Evolutionary conservation across 1,140 invertebrate genomes (phyloP).

Genomic region (Philotrypesis tridentata): DNA sequence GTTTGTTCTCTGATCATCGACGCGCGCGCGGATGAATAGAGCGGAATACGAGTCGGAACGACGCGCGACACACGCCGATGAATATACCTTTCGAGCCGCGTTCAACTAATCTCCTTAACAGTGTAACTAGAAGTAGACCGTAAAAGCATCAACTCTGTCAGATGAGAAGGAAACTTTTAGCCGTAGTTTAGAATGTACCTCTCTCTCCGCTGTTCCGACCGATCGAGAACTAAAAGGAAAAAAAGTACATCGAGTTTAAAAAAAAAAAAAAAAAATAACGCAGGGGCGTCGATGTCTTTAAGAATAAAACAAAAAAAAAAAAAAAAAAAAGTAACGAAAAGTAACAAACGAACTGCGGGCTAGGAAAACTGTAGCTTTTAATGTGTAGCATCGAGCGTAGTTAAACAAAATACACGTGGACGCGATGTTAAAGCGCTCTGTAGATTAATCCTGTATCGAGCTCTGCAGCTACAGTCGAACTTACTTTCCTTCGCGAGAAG

Average conservation of each 20-base stretch:
- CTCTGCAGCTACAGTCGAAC: neutral
- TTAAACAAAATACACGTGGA: neutral
- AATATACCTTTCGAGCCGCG: slow-evolving; percentile 5
- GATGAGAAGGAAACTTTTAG: slow-evolving; percentile 12
- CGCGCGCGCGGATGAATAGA: neutral
- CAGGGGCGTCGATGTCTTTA: slow-evolving; percentile 21
- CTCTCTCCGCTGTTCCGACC: neutral
- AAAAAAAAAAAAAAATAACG: neutral
- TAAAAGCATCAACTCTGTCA: neutral
- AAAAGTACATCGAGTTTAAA: no score
- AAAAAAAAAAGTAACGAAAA: neutral
- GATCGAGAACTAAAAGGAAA: neutral
- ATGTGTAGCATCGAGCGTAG: slow-evolving; percentile 16
- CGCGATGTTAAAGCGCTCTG: neutral
- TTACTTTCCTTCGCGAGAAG: neutral
- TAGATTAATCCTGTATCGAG: neutral
- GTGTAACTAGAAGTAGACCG: neutral
- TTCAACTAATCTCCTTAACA: slow-evolving; percentile 7
- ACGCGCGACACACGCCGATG: neutral
- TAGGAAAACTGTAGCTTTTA: slow-evolving; percentile 14
- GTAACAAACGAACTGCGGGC: neutral
- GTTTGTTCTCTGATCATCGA: neutral
- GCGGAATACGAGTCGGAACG: neutral
- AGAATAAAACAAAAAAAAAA: neutral
- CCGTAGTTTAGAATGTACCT: neutral